Conservation (phyloP, 2,113 vertebrate species). For the Engraulis encrasicolus region DNA sequence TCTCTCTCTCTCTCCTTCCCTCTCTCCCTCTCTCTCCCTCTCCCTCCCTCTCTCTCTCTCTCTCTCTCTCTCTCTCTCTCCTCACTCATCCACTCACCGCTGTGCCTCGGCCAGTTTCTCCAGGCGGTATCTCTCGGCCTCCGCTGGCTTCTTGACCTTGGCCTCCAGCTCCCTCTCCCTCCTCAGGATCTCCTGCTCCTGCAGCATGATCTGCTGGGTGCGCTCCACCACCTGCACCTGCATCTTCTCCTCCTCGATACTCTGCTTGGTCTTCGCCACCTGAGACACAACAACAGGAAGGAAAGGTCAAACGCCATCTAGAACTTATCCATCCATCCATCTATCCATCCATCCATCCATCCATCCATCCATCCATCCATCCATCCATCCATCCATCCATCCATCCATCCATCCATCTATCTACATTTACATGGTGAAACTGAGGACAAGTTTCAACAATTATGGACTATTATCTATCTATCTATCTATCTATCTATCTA, state of each 20-base stretch:
- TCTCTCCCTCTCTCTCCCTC: not conserved
- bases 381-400: too few species aligned
- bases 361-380: too few species aligned
- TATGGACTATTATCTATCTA: too few species aligned
- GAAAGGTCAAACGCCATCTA: not conserved
- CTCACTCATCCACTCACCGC: slow-evolving; percentile 67
- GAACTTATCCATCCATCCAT: too few species aligned
- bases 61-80: not conserved
- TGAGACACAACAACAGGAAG: slow-evolving; percentile 48
- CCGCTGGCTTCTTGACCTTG: slow-evolving; percentile 84
- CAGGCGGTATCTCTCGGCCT: slow-evolving; percentile 83
- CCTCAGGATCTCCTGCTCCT: slow-evolving; percentile 88
- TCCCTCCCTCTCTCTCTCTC: not conserved
- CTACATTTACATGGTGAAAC: too few species aligned
- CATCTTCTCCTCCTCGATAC: slow-evolving; percentile 88
- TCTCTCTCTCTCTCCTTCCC: not conserved
- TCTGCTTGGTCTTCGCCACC: slow-evolving; percentile 92
- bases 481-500: too few species aligned
- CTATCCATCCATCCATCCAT: too few species aligned
- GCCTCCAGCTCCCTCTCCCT: slow-evolving; percentile 88
- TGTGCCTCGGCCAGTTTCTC: slow-evolving; percentile 86
- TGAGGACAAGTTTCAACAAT: too few species aligned
- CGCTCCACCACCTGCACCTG: slow-evolving; percentile 90
- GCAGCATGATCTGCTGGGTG: slow-evolving; percentile 84
- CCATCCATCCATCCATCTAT: too few species aligned